Evolutionary conservation across 2,797 vertebrate genomes (phyloP), one percentile per base, ranked within the genome.

Genomic region (Coreius guichenoti): DNA sequence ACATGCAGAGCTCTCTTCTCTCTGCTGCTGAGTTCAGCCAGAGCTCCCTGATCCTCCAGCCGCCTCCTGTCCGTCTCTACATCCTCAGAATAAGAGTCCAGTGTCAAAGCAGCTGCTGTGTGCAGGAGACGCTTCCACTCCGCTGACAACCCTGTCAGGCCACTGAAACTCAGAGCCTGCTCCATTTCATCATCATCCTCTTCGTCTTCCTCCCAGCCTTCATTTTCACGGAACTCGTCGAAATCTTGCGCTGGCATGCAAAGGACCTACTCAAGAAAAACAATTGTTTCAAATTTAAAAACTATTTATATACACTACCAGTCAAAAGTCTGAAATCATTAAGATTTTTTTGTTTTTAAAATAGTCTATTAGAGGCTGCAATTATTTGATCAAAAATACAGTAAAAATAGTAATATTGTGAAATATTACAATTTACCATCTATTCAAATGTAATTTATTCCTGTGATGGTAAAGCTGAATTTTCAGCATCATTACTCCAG

Each of bases 231-330:
- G 56, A 96, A 96, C 4, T 95, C 95, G 39, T 91, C 92, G 90
- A 99, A 97, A 86, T 98, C 96, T 9, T 97, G 95, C 56, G 90
- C 80, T 2, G 96, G 92, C 97, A 99, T 97, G 85, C 94, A 96
- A n/a, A 99, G 88, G 79, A 99, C 94, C 98, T 99, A 88, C 8
- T 88, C 68, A 16, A 29, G 26, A 63, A 63, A 26, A n/a, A 23
- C 4, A 2, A 23, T n/a, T n/a, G n/a, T n/a, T n/a, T n/a, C n/a
- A n/a, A n/a, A n/a, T n/a, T n/a, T n/a, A n/a, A n/a, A n/a, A n/a
- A n/a, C n/a, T n/a, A n/a, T n/a, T n/a, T n/a, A n/a, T n/a, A 43
- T 1, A 56, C 21, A 58, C 3, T 58, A 58, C 56, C 23, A 58
- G 9, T n/a, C 23, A 58, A 58, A 58, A 8, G 56, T n/a, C 8